Base-by-base conservation (phyloP, 1,140 invertebrate species). In the Monomorium pharaonis region DNA sequence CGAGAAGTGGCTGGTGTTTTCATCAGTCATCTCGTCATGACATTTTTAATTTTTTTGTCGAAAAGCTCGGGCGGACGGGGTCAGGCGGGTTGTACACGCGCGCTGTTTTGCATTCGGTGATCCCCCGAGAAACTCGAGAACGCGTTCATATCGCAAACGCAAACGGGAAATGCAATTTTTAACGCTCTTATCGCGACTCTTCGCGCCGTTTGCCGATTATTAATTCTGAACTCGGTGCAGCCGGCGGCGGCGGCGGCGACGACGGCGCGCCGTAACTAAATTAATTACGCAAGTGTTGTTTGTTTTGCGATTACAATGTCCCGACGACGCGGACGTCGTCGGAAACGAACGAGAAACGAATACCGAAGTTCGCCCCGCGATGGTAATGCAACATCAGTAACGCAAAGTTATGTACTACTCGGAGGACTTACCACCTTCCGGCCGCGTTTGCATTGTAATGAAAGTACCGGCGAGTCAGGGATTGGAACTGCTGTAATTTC, bases 231-330 rank as follows among this genome's bases (percentile, higher is more conserved):
- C 30, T 18, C 72, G 72, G 42, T 14, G 14, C 63, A 21, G 16
- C 18, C 60, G 42, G 62, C n/a, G 24, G 54, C 54, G 21, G 33
- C 42, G 24, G 42, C 58, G 24, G 18, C 30, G 27, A 24, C 42
- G 27, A 30, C 58, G 42, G 14, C 14, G n/a, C 33, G 60, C 49
- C 58, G 76, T 67, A 67, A 51, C 44, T 69, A 80, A 80, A 80
- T 80, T 80, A 80, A 80, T 80, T 69, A 51, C 76, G 76, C 62
- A 44, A 80, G 21, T 30, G 76, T n/a, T 30, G 76, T n/a, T 51
- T 67, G 62, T 54, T 69, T 51, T 62, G 37, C 14, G 76, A 69
- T 67, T 78, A 49, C 62, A 37, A 24, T 51, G 60, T 78, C 30
- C 12, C 27, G 56, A n/a, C n/a, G n/a, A n/a, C 27, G 21, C 21